Evolutionary conservation across 2,113 vertebrate species (phyloP).

Genomic region (Centropus bengalensis): DNA sequence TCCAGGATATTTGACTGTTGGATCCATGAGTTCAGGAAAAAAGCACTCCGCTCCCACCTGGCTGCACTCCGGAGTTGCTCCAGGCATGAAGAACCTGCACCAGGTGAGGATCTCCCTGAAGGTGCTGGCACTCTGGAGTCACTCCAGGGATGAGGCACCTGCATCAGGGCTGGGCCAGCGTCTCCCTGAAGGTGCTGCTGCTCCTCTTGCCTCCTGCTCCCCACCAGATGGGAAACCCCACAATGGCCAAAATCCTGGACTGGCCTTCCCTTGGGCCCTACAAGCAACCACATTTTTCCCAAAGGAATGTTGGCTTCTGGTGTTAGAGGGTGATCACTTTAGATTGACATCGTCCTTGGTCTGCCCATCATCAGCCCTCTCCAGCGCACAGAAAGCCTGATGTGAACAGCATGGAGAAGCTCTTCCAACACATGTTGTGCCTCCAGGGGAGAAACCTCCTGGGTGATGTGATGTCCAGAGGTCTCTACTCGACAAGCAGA

Average conservation of each 20-base stretch:
- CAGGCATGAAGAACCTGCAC: neutral
- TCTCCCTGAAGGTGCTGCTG: neutral
- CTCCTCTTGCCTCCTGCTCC: neutral
- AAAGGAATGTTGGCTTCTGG: neutral
- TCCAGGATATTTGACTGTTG: neutral
- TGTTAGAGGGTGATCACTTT: neutral
- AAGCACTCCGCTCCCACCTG: neutral
- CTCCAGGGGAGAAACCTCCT: neutral
- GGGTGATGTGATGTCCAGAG: neutral
- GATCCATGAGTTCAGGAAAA: neutral
- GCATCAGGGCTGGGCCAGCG: neutral
- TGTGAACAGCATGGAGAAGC: rapidly evolving
- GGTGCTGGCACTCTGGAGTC: rapidly evolving
- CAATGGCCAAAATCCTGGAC: neutral
- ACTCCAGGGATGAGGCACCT: neutral
- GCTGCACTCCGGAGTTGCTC: rapidly evolving
- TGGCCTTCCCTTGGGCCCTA: neutral
- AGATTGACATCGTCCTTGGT: rapidly evolving
- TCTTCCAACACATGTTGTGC: neutral
- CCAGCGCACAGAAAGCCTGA: rapidly evolving
- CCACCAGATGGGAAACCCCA: neutral
- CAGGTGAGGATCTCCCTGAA: neutral
- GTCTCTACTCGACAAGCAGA: neutral
- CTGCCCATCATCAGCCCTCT: rapidly evolving
- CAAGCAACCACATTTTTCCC: neutral